Percentiles rank a stretch among this genome's conserved stretches.
These are phyloP conservation scores for Halisarca cf. caerulea DNA, from an alignment of 37 sponge, comb jelly and placozoan species.

Conservation along the genomic window DNA sequence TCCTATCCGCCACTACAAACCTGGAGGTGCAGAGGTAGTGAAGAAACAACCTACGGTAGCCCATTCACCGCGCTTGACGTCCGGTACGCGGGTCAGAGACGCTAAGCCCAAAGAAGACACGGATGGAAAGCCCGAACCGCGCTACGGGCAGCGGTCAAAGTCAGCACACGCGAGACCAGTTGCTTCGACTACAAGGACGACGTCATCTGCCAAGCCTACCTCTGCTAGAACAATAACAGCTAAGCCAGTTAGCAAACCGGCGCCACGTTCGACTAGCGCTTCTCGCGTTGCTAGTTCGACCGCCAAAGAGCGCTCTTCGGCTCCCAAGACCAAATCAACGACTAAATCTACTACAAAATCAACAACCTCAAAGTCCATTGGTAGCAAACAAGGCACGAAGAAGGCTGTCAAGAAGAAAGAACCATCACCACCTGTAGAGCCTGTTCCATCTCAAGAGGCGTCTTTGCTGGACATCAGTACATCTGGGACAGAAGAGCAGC, in stretches of 20 bases:
- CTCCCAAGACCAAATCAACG: background rate
- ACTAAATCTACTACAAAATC: background rate
- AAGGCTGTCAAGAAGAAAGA: background rate
- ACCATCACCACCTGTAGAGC: background rate
- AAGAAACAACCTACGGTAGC: background rate
- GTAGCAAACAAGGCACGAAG: no score
- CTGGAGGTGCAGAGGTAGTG: background rate
- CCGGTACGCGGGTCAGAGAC: background rate
- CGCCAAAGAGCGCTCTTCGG: constrained; percentile 9
- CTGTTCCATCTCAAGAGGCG: background rate
- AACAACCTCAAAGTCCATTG: background rate
- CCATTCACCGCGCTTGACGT: background rate
- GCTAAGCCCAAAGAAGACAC: background rate
- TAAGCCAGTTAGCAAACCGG: background rate
- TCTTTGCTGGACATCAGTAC: background rate
- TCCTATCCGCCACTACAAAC: constrained; percentile 20
- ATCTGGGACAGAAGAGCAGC: no score
- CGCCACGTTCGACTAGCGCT: background rate
- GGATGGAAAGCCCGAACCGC: background rate
- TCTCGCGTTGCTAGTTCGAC: background rate
- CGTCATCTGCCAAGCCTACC: background rate
- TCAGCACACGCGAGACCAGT: background rate
- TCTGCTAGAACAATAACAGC: background rate
- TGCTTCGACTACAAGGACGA: background rate
- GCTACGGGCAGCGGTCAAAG: background rate